Percentiles rank a stretch among this genome's conserved stretches.
phyloP scores from a whole-genome alignment of 2,113 vertebrate genomes.

The Apeltes quadracus region DNA sequence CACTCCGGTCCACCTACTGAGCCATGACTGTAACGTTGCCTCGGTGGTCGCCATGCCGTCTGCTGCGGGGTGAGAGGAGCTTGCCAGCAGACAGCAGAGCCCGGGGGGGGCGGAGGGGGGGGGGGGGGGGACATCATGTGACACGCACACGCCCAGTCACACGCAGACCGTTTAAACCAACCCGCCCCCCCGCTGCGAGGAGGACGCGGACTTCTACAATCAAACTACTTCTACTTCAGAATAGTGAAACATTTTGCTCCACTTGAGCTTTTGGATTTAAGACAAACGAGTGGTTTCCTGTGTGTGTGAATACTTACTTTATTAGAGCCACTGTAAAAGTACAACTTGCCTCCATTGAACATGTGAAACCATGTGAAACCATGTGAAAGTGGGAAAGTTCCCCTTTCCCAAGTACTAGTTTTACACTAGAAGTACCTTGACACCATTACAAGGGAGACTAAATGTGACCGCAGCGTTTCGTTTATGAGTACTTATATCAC shows the following conservation, averaged over 20 bases:
- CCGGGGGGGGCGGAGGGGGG: conserved; percentile 38
- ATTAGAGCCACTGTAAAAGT: no score
- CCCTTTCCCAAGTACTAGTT: not conserved
- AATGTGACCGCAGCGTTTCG: no score
- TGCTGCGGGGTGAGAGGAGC: not conserved
- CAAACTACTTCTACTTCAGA: not conserved
- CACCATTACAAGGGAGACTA: no score
- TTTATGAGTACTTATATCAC: no score
- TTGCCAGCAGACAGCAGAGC: not conserved
- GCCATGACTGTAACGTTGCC: conserved; percentile 66
- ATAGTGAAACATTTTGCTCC: no score
- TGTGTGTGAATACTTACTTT: no score
- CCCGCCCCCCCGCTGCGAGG: not conserved
- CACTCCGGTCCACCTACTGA: conserved; percentile 74
- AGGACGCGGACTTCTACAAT: no score
- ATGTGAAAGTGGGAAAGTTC: not conserved
- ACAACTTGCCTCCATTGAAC: no score
- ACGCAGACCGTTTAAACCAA: not conserved
- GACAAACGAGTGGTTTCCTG: no score
- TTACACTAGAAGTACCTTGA: not conserved
- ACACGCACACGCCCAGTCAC: conserved; percentile 61
- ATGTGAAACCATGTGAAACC: no score
- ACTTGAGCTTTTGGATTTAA: no score
- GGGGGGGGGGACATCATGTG: conserved; percentile 62
- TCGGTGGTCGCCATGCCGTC: conserved; percentile 66